A percentile compares a stretch with the other conserved stretches of the same genome.
Conservation (phyloP, 1,140 invertebrate species). For the Globodera ellingtonae region DNA sequence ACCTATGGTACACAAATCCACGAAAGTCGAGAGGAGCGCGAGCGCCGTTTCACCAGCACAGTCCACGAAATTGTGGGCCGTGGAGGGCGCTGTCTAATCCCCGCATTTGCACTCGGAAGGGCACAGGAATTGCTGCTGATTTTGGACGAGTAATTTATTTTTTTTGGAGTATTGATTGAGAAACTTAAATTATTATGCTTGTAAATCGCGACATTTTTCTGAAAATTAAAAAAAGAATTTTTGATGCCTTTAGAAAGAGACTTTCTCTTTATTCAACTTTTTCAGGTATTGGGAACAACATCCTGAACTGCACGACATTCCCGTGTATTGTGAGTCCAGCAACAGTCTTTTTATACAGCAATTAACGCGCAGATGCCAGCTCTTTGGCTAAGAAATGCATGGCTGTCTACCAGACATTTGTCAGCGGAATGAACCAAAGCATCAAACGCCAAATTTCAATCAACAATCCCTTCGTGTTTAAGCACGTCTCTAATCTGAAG, state of each 20-base stretch:
- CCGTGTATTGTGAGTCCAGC: constrained; percentile 80
- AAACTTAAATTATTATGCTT: background rate
- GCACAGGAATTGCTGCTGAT: constrained; percentile 95
- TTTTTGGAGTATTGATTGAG: background rate
- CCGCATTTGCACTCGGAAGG: constrained; percentile 94
- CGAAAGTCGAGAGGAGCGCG: constrained; percentile 93
- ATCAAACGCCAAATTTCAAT: constrained; percentile 93
- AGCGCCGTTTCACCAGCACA: constrained; percentile 83
- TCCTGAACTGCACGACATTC: constrained; percentile 96
- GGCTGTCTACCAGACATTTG: constrained; percentile 98
- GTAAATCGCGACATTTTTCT: too few relatives aligned
- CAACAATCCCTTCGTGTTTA: constrained; percentile 98
- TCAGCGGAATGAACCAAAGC: constrained; percentile 98
- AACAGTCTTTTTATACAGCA: background rate
- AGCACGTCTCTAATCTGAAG: constrained; percentile 97
- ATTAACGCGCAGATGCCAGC: constrained; percentile 75
- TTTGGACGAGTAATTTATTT: constrained; percentile 77
- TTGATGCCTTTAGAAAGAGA: too few relatives aligned
- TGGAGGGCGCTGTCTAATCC: constrained; percentile 94
- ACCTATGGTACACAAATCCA: constrained; percentile 99
- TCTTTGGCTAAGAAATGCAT: constrained; percentile 99
- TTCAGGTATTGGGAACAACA: constrained; percentile 83
- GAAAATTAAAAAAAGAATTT: too few relatives aligned
- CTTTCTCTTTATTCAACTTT: too few relatives aligned
- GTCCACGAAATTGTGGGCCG: constrained; percentile 91